Conservation (phyloP, 2,888 invertebrate genomes). For the Orthosia cruda region DNA sequence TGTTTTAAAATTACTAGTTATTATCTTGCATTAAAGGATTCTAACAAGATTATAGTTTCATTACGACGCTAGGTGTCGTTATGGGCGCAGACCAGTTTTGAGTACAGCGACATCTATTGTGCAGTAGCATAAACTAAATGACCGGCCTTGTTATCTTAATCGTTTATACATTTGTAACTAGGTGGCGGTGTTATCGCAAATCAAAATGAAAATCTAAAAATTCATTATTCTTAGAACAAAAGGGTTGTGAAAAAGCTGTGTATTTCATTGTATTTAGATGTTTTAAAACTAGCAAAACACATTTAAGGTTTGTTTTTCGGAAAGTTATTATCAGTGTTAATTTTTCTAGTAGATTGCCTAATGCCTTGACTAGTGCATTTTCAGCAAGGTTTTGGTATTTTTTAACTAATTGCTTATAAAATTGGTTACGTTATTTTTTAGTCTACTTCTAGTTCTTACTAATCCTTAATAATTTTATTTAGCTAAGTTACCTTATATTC, state of each 20-base stretch:
- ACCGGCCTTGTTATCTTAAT: neutral
- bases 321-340: no score
- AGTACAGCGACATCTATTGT: constrained; percentile 68
- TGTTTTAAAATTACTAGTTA: constrained; percentile 16
- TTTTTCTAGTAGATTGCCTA: neutral
- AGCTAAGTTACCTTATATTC: constrained; percentile 8
- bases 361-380: neutral
- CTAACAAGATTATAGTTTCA: neutral
- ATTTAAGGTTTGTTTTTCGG: no score
- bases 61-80: constrained; percentile 14
- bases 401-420: neutral
- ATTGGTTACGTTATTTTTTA: neutral
- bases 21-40: no score
- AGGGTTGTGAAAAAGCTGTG: no score
- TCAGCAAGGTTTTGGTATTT: neutral
- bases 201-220: constrained; percentile 5
- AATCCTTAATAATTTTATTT: neutral
- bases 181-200: constrained; percentile 43
- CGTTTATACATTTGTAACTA: constrained; percentile 13
- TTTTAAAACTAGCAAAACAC: neutral
- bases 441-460: neutral
- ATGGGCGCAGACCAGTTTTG: fast-evolving
- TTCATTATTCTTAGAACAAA: neutral
- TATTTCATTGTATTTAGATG: neutral
- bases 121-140: constrained; percentile 66